These are phyloP conservation scores for Heteromurus nitidus DNA, from an alignment of 2,888 invertebrate genomes.

Conservation along the genomic window DNA sequence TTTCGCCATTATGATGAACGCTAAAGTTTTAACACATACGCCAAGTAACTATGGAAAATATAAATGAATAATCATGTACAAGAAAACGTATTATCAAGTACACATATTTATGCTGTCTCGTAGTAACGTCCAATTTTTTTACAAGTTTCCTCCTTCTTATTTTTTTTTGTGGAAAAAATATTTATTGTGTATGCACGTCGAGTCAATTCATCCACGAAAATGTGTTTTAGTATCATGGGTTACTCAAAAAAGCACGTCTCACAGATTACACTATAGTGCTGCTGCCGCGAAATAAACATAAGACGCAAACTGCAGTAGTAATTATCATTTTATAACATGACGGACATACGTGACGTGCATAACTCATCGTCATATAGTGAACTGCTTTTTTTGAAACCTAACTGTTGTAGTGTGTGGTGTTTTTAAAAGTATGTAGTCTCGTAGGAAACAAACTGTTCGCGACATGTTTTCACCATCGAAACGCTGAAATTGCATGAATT, in stretches of 20 bases:
- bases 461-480: too few relatives aligned
- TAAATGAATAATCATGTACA: constrained; percentile 23
- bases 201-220: background rate
- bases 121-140: background rate
- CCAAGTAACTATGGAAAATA: background rate
- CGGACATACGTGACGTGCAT: constrained; percentile 15
- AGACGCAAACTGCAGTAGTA: constrained; percentile 7
- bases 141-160: background rate
- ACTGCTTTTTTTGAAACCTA: too few relatives aligned
- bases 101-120: background rate
- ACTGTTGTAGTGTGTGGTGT: too few relatives aligned
- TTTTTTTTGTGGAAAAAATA: background rate
- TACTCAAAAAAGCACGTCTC: constrained; percentile 13
- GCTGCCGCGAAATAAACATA: too few relatives aligned
- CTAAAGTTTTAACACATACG: background rate
- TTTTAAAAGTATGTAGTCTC: too few relatives aligned
- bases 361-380: too few relatives aligned
- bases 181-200: background rate
- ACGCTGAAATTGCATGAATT: too few relatives aligned
- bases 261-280: constrained; percentile 9
- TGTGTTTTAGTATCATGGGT: background rate
- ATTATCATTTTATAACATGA: constrained; percentile 3
- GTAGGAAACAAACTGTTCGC: too few relatives aligned
- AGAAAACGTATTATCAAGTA: constrained; percentile 11
- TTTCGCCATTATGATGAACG: background rate